Conservation (phyloP, 1,140 invertebrate genomes). For the Calephelis nemesis region DNA sequence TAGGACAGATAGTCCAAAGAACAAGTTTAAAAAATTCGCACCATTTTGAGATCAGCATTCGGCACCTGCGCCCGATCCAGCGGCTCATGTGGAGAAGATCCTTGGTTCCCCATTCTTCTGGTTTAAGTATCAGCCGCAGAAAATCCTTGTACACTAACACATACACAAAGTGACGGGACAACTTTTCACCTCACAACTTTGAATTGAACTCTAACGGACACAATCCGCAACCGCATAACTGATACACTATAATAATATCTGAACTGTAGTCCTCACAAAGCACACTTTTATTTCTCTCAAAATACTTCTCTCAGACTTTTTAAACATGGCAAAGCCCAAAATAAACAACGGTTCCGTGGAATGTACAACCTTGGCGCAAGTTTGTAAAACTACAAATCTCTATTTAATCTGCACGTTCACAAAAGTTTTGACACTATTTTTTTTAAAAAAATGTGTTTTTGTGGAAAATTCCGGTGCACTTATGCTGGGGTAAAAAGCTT, state of each 20-base stretch:
- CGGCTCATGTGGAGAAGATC: constrained; percentile 84
- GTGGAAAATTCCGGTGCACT: too few relatives aligned
- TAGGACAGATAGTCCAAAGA: too few relatives aligned
- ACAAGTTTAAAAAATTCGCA: constrained; percentile 32
- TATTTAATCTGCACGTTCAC: constrained; percentile 2
- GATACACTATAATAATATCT: constrained; percentile 40
- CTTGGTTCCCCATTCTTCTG: constrained; percentile 83
- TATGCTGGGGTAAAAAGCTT: too few relatives aligned
- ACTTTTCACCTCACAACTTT: constrained; percentile 30
- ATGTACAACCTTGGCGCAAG: constrained; percentile 57
- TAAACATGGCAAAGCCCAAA: constrained; percentile 66
- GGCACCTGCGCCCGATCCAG: constrained; percentile 79
- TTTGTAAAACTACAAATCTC: constrained; percentile 12
- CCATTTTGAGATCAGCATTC: constrained; percentile 72
- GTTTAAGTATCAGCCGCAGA: constrained; percentile 22
- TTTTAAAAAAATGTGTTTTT: not conserved
- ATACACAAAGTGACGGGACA: constrained; percentile 38
- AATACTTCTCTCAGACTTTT: constrained; percentile 60
- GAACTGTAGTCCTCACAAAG: constrained; percentile 50
- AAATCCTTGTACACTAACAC: constrained; percentile 29
- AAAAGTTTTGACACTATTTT: not conserved
- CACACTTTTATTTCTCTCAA: constrained; percentile 51
- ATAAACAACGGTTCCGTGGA: constrained; percentile 60
- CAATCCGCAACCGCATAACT: constrained; percentile 46
- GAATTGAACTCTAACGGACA: constrained; percentile 38